Evolutionary conservation across 2,113 vertebrate genomes (phyloP).

Genomic region (Stictonetta naevosa): DNA sequence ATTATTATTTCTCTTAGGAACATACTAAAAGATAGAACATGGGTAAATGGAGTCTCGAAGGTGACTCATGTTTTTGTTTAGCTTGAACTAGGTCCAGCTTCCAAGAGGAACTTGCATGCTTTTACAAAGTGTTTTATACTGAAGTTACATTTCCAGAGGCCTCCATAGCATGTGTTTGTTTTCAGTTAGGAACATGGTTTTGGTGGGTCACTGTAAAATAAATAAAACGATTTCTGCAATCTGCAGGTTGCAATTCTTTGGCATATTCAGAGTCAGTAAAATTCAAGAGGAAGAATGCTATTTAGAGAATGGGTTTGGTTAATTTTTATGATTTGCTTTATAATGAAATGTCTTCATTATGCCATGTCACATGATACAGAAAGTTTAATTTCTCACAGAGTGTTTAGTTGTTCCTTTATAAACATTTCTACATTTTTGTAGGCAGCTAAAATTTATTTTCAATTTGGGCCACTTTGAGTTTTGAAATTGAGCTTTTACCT

Average conservation of each 20-base stretch:
- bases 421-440: neutral
- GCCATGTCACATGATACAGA: neutral
- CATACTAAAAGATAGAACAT: constrained; percentile 33
- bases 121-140: constrained; percentile 18
- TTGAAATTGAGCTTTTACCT: neutral
- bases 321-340: neutral
- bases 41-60: constrained; percentile 24
- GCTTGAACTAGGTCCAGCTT: constrained; percentile 45
- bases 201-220: constrained; percentile 20
- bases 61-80: constrained; percentile 62
- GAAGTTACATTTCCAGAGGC: neutral
- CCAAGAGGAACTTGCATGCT: constrained; percentile 23
- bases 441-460: neutral
- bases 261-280: constrained; percentile 4
- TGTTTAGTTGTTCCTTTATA: neutral
- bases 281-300: neutral
- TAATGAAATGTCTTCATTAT: neutral
- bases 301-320: neutral
- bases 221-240: neutral
- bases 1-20: constrained; percentile 17
- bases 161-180: constrained; percentile 30
- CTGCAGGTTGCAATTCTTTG: neutral
- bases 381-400: neutral
- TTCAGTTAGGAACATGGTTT: constrained; percentile 47
- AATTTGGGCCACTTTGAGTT: fast-evolving